Percentiles rank a stretch among this genome's conserved stretches.
Conservation (phyloP, 1,140 invertebrate genomes). For the Phenacoccus solenopsis region DNA sequence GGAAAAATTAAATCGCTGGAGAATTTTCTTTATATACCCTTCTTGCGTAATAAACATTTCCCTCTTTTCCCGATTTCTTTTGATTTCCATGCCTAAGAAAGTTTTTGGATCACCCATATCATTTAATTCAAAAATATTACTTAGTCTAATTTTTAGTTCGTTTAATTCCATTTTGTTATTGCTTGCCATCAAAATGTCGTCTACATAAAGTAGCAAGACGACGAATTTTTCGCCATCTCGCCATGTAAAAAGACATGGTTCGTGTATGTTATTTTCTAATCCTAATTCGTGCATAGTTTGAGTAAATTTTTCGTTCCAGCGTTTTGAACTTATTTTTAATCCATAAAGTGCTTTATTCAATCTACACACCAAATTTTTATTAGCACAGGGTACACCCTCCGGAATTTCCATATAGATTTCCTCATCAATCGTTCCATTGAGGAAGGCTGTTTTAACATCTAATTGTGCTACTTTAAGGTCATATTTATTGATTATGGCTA, state of each 20-base stretch:
- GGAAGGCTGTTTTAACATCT: constrained; percentile 35
- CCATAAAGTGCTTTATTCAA: constrained; percentile 21
- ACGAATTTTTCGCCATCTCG: background rate
- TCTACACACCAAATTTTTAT: constrained; percentile 19
- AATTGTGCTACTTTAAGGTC: constrained; percentile 31
- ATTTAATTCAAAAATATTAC: constrained; percentile 31
- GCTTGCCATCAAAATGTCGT: background rate
- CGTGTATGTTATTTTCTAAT: background rate
- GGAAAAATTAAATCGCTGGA: constrained; percentile 31
- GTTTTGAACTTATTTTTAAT: constrained; percentile 7
- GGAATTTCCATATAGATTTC: constrained; percentile 19
- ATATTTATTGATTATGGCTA: constrained; percentile 31
- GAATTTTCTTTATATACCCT: constrained; percentile 34
- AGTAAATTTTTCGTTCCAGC: constrained; percentile 17
- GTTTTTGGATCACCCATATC: constrained; percentile 30
- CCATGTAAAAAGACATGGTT: background rate
- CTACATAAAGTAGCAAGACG: background rate
- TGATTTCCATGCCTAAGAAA: constrained; percentile 20
- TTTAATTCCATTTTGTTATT: background rate
- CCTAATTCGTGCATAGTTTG: constrained; percentile 26
- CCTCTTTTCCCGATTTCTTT: background rate
- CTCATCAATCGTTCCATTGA: constrained; percentile 30
- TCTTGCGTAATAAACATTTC: constrained; percentile 29
- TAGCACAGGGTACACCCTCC: background rate
- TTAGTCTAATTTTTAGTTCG: constrained; percentile 21